Percentiles rank a stretch among this genome's conserved stretches.
Evolutionary conservation across 2,888 invertebrate genomes (phyloP).

Genomic region (Meta bourneti): DNA sequence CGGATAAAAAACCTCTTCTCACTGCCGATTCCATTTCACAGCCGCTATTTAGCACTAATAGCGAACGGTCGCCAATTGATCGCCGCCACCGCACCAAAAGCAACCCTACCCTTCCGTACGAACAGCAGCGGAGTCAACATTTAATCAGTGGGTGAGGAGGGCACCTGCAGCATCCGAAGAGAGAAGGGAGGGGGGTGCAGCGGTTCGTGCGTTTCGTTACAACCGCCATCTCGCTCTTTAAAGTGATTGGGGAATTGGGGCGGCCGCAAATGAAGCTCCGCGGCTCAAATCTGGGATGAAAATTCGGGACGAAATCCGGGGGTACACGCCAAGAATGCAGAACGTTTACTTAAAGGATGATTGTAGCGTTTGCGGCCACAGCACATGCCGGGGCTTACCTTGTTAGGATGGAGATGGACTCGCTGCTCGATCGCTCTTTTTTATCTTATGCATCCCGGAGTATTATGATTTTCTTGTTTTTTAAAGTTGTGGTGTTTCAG

Average conservation of each 20-base stretch:
- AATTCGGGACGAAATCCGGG: conserved; percentile 1
- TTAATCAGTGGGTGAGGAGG: conserved; percentile 62
- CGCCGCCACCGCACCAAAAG: conserved; percentile 10
- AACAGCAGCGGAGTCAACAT: conserved; percentile 67
- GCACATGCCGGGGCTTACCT: background rate
- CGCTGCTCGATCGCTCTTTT: conserved; percentile 5
- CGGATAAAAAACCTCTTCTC: background rate
- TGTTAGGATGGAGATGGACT: conserved; percentile 13
- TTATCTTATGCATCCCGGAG: background rate
- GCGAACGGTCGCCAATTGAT: conserved; percentile 66
- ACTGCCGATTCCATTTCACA: background rate
- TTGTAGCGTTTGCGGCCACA: background rate
- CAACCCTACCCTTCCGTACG: conserved; percentile 63
- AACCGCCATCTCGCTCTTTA: conserved; percentile 36
- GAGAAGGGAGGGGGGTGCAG: conserved; percentile 15
- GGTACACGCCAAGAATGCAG: conserved; percentile 18
- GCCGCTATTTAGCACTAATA: background rate
- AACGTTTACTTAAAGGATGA: background rate
- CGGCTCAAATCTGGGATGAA: conserved; percentile 38
- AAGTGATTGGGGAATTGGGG: conserved; percentile 74
- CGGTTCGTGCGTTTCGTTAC: conserved; percentile 48
- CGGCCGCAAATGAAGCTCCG: conserved; percentile 69
- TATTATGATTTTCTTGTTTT: background rate
- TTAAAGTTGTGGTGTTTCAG: background rate
- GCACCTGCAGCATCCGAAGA: conserved; percentile 45